Base-by-base conservation (phyloP, 2,888 invertebrate species). In the Tachina fera region DNA sequence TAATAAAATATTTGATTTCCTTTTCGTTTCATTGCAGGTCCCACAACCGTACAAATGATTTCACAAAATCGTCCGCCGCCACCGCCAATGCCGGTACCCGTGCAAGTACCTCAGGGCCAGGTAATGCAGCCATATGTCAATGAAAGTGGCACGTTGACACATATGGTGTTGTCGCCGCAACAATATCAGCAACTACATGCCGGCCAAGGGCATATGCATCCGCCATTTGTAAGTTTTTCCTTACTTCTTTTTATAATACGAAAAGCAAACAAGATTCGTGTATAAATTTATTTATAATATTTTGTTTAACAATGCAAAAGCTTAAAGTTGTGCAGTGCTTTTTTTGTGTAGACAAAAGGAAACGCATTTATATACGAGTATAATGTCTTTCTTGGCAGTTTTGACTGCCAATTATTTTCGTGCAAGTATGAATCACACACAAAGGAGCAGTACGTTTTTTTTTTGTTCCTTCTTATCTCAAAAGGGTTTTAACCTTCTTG, bases 81-180 rank as follows among this genome's bases (percentile, higher is more conserved):
- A 83, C 96, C 96, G 83, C 96, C 96, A 77, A 94, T 96, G 90
- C 96, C 97, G 86, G 96, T 98, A 95, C 97, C 97, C 78, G 97
- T 98, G 91, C 97, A 97, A 93, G 97, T 98, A 89, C 97, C 98
- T 86, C 97, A 97, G 78, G 98, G 97, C 88, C 97, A 98, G 94
- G 95, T 97, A 92, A 97, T 98, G 92, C 96, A 96, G 93, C 98
- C 97, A 92, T 97, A 98, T 91, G 96, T 98, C 89, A 98, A 98
- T 93, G 98, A 98, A 93, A 96, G 95, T 92, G 97, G 97, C 87
- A 96, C 96, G 89, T 94, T 98, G 91, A 95, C 97, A 88, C 98
- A 98, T 93, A 97, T 97, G 91, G 96, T 98, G 91, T 94, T 98
- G 90, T 97, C 97, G 79, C 96, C 97, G 84, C 96, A 95, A 90